Conservation (phyloP, 2,113 vertebrate genomes). For the Paradoxurus hermaphroditus region DNA sequence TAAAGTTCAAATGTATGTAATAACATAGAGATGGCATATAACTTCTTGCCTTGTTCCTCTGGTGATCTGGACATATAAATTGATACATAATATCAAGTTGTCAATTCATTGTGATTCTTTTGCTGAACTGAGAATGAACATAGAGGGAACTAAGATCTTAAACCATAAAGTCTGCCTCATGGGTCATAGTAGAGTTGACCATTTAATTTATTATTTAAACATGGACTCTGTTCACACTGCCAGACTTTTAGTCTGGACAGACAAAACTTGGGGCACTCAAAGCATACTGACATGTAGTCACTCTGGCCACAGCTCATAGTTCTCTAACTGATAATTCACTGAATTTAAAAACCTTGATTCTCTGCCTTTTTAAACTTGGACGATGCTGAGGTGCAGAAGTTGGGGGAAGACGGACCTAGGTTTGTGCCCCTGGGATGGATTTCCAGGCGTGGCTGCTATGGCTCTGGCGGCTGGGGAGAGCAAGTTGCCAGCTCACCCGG, state of each 20-base stretch:
- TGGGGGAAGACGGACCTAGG: too few species aligned
- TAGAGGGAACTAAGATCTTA: background rate
- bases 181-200: background rate
- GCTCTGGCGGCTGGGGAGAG: background rate
- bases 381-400: background rate
- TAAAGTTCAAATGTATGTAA: background rate
- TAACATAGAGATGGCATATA: background rate
- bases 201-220: background rate
- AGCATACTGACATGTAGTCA: background rate
- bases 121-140: background rate
- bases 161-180: background rate
- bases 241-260: background rate
- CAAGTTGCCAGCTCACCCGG: too few species aligned
- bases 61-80: background rate
- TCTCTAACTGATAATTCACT: background rate
- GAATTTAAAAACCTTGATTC: background rate
- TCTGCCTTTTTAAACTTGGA: background rate
- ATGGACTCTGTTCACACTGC: background rate
- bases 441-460: background rate
- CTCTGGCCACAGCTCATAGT: background rate
- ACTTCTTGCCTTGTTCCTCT: background rate
- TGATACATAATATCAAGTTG: background rate
- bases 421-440: background rate
- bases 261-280: background rate
- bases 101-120: background rate